Base-by-base conservation (phyloP, 2,888 invertebrate species). In the Tipula unca region DNA sequence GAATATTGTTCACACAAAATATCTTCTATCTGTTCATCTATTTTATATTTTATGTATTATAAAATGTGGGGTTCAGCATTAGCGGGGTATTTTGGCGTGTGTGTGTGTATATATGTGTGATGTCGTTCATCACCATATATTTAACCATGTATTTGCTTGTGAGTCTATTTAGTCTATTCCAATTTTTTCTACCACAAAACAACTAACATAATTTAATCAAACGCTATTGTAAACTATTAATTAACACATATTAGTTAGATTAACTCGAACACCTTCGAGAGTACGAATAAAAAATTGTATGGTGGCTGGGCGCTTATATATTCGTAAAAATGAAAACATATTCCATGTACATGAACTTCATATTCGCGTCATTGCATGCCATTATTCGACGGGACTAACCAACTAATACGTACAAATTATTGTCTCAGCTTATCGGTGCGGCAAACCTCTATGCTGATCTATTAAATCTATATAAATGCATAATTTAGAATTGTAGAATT, bases 351-450 rank as follows among this genome's bases (percentile, higher is more conserved):
- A 20, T 20, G 6, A 20, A 17, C 17, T 69, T 0, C 13, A 25
- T 69, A 17, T 69, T 69, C 10, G 69, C 25, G 20, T 20, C 69
- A 25, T 13, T 69, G 69, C 69, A 69, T 69, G 69, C 10, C 69
- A 25, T 20, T 20, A 69, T 69, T 25, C 20, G 69, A 13, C 69
- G 10, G 3, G 20, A 69, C 69, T 69, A 69, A 69, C 25, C 69
- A 69, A 69, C 69, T 69, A 69, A 69, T 54, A 8, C 48, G 32
- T 32, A 32, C 32, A 32, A 32, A n/a, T 39, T 13, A 69, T 10
- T 69, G 69, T 69, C 69, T 69, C 69, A 69, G 69, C 69, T 69
- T 69, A 69, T 69, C 69, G 69, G 69, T 69, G 69, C 69, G 69
- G 69, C 69, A 69, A 69, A 25, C 69, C 69, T 69, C 25, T 69